Evolutionary conservation across 92 coral and sea anemone species (phyloP).

Genomic region (Porites lobata): DNA sequence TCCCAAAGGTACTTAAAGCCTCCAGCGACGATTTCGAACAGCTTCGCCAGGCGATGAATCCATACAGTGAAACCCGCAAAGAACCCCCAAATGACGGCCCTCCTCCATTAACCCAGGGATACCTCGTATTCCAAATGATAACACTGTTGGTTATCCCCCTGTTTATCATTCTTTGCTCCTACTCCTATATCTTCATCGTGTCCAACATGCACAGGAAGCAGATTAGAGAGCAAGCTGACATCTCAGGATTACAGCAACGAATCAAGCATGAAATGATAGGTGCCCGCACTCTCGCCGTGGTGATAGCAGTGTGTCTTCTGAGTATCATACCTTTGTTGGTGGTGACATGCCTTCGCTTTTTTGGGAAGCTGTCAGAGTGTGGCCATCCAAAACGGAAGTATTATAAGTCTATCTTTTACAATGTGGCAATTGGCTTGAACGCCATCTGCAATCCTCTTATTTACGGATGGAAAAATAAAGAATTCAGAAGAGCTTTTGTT

Average conservation of each 20-base stretch:
- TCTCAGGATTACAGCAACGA: neutral
- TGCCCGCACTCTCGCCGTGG: constrained; percentile 55
- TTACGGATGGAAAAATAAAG: no score
- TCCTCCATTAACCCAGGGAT: neutral
- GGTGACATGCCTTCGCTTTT: constrained; percentile 26
- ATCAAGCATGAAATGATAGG: constrained; percentile 42
- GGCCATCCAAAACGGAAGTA: no score
- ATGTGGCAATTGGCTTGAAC: neutral
- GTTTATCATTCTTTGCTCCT: constrained; percentile 4
- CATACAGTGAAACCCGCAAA: no score
- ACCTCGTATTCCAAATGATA: constrained; percentile 13
- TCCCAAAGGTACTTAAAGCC: neutral
- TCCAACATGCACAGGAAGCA: constrained; percentile 4
- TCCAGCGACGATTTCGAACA: neutral
- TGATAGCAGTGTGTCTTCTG: constrained; percentile 45
- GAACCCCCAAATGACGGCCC: no score
- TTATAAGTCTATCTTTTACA: no score
- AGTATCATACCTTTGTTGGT: constrained; percentile 50
- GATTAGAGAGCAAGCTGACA: neutral
- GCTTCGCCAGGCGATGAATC: no score
- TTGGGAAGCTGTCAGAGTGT: neutral
- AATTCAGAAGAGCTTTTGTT: no score
- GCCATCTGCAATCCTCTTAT: neutral
- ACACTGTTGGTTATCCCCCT: constrained; percentile 16
- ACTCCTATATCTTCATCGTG: constrained; percentile 19